phyloP scores from a whole-genome alignment of 2,888 invertebrate genomes.

The Sycophila texana region DNA sequence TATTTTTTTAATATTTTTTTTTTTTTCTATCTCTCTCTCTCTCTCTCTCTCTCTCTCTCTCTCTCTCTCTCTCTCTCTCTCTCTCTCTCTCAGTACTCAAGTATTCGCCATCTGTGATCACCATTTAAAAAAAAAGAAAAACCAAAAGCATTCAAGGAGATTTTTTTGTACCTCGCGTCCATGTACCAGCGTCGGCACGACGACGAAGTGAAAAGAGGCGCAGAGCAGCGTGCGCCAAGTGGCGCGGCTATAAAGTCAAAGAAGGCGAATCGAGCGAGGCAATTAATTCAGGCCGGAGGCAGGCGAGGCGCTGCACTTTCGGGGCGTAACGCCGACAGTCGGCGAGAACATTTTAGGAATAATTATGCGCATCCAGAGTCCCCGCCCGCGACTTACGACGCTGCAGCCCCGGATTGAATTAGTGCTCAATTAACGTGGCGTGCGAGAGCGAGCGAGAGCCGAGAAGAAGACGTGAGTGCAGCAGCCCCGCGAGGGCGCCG shows the following conservation, averaged over 20 bases:
- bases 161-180: too few relatives aligned
- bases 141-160: too few relatives aligned
- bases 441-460: background rate
- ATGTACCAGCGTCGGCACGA: too few relatives aligned
- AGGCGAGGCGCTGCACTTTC: constrained; percentile 1
- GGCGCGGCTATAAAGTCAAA: background rate
- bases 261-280: constrained; percentile 1
- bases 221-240: background rate
- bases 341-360: constrained; percentile 43
- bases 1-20: too few relatives aligned
- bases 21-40: too few relatives aligned
- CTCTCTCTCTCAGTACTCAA: too few relatives aligned
- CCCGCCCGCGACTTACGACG: constrained; percentile 8
- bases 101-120: too few relatives aligned
- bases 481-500: background rate
- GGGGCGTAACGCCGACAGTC: constrained; percentile 20
- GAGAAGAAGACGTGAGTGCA: background rate
- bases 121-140: too few relatives aligned
- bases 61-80: too few relatives aligned
- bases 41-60: too few relatives aligned
- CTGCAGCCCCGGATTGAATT: constrained; percentile 41
- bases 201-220: too few relatives aligned
- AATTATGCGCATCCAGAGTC: constrained; percentile 42
- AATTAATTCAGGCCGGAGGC: constrained; percentile 15
- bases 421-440: constrained; percentile 51